phyloP scores from a whole-genome alignment of 2,888 invertebrate species.

The Junonia oenone region DNA sequence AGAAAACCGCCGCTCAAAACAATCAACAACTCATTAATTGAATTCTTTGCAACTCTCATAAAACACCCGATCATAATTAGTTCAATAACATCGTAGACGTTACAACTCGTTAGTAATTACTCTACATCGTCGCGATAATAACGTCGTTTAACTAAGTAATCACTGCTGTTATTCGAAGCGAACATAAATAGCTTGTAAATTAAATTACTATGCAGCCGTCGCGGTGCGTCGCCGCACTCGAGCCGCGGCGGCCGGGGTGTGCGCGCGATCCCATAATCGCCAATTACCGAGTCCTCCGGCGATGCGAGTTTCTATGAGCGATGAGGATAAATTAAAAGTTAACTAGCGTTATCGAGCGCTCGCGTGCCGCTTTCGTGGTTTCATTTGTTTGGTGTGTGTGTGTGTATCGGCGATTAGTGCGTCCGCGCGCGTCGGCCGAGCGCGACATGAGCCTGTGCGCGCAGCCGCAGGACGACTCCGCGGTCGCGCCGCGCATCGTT shows the following conservation, averaged over 20 bases:
- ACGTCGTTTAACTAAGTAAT: slow-evolving; percentile 6
- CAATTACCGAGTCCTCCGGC: slow-evolving; percentile 8
- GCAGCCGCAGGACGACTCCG: slow-evolving; percentile 28
- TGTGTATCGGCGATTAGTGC: slow-evolving; percentile 32
- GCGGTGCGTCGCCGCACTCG: slow-evolving; percentile 26
- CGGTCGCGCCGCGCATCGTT: slow-evolving; percentile 44
- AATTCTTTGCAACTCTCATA: background rate
- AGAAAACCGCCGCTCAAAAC: background rate
- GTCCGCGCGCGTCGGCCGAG: slow-evolving; percentile 45
- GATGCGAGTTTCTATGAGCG: slow-evolving; percentile 21
- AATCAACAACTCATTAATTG: background rate
- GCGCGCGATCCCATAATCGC: slow-evolving; percentile 23
- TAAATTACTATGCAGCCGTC: slow-evolving; percentile 34
- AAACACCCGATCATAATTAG: background rate
- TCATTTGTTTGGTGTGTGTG: slow-evolving; percentile 8
- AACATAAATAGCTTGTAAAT: slow-evolving; percentile 35
- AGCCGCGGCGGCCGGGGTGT: slow-evolving; percentile 24
- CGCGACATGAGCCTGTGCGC: slow-evolving; percentile 49
- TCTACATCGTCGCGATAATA: slow-evolving; percentile 7
- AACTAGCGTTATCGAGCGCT: slow-evolving; percentile 20
- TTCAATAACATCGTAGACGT: background rate
- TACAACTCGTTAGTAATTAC: slow-evolving; percentile 7
- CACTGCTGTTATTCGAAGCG: slow-evolving; percentile 15
- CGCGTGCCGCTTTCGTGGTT: slow-evolving; percentile 37
- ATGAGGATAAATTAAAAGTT: slow-evolving; percentile 26